Evolutionary conservation across 1,140 invertebrate genomes (phyloP), one percentile per base, ranked within the genome.

Genomic region (Drosophila lini): DNA sequence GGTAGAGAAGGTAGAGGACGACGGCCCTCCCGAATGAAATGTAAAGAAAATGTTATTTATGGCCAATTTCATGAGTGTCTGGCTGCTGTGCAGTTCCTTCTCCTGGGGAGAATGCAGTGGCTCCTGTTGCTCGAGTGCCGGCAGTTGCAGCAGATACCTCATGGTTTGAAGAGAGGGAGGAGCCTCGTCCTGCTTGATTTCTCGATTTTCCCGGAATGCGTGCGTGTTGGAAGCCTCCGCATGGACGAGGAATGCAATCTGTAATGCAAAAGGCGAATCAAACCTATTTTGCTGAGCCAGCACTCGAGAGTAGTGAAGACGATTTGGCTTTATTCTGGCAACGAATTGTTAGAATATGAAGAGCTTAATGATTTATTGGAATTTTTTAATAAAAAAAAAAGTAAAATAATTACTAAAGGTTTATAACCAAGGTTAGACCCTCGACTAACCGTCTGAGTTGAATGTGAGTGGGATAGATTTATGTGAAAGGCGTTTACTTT

Each of bases 11-110:
- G 58, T 50, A 60, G 58, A 58, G 50, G 34, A 22, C 13, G 16
- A 5, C 38, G 38, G 15, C 47, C 65, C 80, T 75, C 67, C 81
- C 80, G 89, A 88, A 89, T 89, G 85, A 89, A 89, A 89, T 89
- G 85, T 89, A 89, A 89, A 89, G 84, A 89, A 89, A 89, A 90
- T 90, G 85, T 89, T 89, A 89, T 89, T 89, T 89, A 89, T 89
- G 84, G 85, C 85, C 85, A 89, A 89, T 89, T 89, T 89, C 85
- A 88, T 89, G 84, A 84, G 84, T 88, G 77, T 89, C 77, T 84
- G 83, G 59, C 32, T 74, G 82, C 68, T 67, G 71, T 60, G 28
- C 52, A 19, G 69, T 36, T 63, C 47, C 64, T 48, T 48, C 45
- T 78, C 34, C 59, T 42, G 60, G 19, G 60, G 60, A 31, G 47